Conservation (phyloP, 2,113 vertebrate species). For the Phyllostomus hastatus region DNA sequence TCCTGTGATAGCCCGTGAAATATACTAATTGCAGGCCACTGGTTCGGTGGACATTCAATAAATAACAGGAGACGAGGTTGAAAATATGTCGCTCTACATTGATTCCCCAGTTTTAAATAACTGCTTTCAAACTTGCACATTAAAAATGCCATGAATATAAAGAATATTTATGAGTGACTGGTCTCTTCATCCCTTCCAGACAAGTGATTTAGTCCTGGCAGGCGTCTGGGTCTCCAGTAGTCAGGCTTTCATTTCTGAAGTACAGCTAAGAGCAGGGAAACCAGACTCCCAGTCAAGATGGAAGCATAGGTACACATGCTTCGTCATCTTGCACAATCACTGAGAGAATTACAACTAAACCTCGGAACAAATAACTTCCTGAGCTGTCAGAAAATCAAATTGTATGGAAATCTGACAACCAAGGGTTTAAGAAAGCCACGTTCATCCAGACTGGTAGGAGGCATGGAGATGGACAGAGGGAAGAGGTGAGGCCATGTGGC, state of each 20-base stretch:
- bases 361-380: too few relatives aligned
- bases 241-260: background rate
- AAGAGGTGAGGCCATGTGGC: too few relatives aligned
- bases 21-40: background rate
- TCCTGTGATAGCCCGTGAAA: background rate
- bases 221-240: background rate
- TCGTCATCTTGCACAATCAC: too few relatives aligned
- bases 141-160: slow-evolving; percentile 31
- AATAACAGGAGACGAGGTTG: slow-evolving; percentile 15
- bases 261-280: background rate
- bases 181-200: background rate
- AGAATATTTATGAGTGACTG: slow-evolving; percentile 31
- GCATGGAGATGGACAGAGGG: too few relatives aligned
- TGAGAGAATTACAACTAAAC: too few relatives aligned
- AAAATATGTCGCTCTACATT: background rate
- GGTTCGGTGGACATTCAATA: background rate
- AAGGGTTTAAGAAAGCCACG: too few relatives aligned
- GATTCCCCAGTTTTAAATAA: slow-evolving; percentile 45
- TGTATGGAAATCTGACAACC: too few relatives aligned
- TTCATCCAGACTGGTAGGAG: too few relatives aligned
- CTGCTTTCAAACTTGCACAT: background rate
- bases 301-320: too few relatives aligned
- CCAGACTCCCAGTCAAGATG: too few relatives aligned
- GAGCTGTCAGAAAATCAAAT: too few relatives aligned
- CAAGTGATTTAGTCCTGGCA: slow-evolving; percentile 1